Base-by-base conservation (phyloP, 1,140 invertebrate genomes). In the Drosophila dunni region DNA sequence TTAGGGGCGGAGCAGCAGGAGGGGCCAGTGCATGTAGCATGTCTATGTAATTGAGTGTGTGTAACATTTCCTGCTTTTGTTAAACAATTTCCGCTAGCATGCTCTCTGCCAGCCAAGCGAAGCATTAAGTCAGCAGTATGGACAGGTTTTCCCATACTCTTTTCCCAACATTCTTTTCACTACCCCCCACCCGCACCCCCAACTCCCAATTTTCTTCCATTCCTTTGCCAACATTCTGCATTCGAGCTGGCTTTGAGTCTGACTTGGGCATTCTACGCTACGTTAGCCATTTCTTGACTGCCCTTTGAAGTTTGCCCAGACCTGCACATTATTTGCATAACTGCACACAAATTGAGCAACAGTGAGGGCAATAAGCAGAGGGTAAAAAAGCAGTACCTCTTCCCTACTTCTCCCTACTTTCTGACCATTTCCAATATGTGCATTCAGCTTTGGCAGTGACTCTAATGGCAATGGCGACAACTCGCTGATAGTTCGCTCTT, bases 31-130 rank as follows among this genome's bases (percentile, higher is more conserved):
- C 34, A 60, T 60, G 44, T 63, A 20, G 69, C 40, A 66, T 78
- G 64, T 58, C 66, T 54, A 66, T 73, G 68, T 80, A 80, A 84
- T 83, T 80, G 81, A 76, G 75, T 72, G 75, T 68, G 60, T 86
- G 69, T 48, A 78, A 86, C 75, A 73, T 81, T 79, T 86, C 63
- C 79, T 79, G 79, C 79, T 76, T 82, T 86, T 88, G 83, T 86
- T 79, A 68, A 83, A 85, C 76, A 83, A 79, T 86, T 88, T 86
- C 83, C 83, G 83, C 50, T 76, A 20, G 68, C 83, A 72, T 54
- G 56, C 68, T 79, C 75, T 50, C 56, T 42, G 29, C 15, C 40
- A 68, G 60, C 46, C 64, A 72, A 42, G 46, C 50, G 44, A 44
- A 65, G 45, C 75, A 64, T 67, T 50, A 77, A 69, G 20, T 77